phyloP scores from a whole-genome alignment of 2,888 invertebrate genomes.

The Ophioninae sp. region DNA sequence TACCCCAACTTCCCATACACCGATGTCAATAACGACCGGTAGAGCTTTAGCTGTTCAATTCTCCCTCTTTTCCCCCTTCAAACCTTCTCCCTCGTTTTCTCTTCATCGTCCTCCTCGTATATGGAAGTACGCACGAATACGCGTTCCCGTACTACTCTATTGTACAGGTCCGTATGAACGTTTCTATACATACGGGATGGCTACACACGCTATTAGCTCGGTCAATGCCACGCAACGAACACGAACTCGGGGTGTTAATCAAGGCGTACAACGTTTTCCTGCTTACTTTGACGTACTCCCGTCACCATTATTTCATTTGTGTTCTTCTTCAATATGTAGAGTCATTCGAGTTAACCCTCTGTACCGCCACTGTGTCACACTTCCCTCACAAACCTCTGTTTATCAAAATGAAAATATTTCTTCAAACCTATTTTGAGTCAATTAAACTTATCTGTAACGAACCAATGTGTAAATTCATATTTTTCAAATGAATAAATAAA shows the following conservation, averaged over 20 bases:
- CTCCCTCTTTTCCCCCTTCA: conserved; percentile 21
- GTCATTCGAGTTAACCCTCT: too few species aligned
- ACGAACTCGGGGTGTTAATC: conserved; percentile 35
- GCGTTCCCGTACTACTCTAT: conserved; percentile 49
- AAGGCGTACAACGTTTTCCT: conserved; percentile 16
- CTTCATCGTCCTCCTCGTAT: conserved; percentile 4
- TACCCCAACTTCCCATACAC: conserved; percentile 41
- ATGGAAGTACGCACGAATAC: conserved; percentile 52
- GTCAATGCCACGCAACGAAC: conserved; percentile 55
- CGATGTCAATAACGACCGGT: conserved; percentile 63
- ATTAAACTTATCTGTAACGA: too few species aligned
- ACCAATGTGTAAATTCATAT: too few species aligned
- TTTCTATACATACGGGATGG: conserved; percentile 45
- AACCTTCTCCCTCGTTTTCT: neutral
- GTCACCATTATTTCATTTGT: conserved; percentile 2
- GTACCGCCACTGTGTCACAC: too few species aligned
- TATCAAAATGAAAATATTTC: too few species aligned
- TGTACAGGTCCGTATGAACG: conserved; percentile 46
- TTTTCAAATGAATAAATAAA: too few species aligned
- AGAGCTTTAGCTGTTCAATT: conserved; percentile 42
- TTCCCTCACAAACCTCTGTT: too few species aligned
- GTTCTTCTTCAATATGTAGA: too few species aligned
- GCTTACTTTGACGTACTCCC: conserved; percentile 21
- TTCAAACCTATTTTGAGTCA: too few species aligned
- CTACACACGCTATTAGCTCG: conserved; percentile 54